Evolutionary conservation across 2,113 vertebrate species (phyloP), one percentile per base, ranked within the genome.

Genomic region (Bucco capensis): DNA sequence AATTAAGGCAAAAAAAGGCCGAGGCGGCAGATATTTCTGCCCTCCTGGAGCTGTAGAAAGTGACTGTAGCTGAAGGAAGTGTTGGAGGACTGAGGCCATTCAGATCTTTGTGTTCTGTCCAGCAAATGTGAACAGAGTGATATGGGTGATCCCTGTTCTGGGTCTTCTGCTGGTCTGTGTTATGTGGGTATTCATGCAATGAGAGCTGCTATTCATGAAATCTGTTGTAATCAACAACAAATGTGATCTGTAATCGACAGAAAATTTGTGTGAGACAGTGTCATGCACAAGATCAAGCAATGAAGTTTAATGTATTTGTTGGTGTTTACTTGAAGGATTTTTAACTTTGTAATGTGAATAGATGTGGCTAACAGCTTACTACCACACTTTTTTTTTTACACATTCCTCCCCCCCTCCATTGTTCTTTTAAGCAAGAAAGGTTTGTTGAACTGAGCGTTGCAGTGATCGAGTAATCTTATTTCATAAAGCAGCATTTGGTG

Each of bases 351-450:
- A 6, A 23, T 42, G 38, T 79, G 50, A 25, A 16, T 40, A 31
- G 49, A n/a, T 40, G 14, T 37, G 16, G 25, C 42, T 76, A 25
- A 31, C 0, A 1, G 37, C 66, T 82, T 35, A 30, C 11, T 15
- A 62, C n/a, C 15, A 19, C 0, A 0, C 6, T 21, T 47, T 8
- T 30, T 44, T 10, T 56, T 5, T 14, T 31, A 15, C 11, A 6
- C 6, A 13, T 15, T 30, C 27, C 49, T 22, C 46, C 25, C 5
- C 7, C 5, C 6, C 6, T 6, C 5, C 1, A 0, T 10, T 15
- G 9, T 24, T 78, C 19, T 87, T 81, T 54, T 31, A 40, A 67
- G 54, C 25, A 51, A 60, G 57, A 61, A 88, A 30, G 30, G 10
- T 46, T 56, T 25, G 2, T 76, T 76, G 73, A 49, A 23, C 15